Evolutionary conservation across 2,113 vertebrate genomes (phyloP), one percentile per base, ranked within the genome.

Genomic region (Spea bombifrons): DNA sequence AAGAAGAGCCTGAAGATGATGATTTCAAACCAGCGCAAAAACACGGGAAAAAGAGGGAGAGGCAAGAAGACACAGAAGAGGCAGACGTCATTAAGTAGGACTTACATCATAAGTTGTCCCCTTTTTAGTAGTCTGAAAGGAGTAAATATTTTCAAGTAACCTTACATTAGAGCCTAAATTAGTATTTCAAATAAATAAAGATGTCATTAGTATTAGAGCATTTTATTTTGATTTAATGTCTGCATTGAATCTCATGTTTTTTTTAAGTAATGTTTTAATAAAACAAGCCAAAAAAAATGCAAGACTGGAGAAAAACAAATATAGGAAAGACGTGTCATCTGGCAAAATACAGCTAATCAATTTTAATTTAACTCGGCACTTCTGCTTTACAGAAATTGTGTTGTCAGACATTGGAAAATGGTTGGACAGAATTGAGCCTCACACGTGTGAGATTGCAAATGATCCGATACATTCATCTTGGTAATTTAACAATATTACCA

Each of bases 331-430:
- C 9, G 66, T 63, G 75, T 77, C 75, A 71, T 44, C 44, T 15
- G 61, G 63, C 66, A 70, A 77, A 61, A 57, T 76, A 59, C 75
- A 48, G 75, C 66, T 59, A 76, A 76, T 76, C 75, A 70, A 77
- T 77, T 77, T 67, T 77, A 69, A 77, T 77, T 77, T 77, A 70
- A 63, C 66, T 77, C 68, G 75, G 67, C 68, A 69, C 66, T 77
- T 61, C 53, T 48, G 75, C 57, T 77, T 77, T 77, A 61, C 52
- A 69, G 75, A 61, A 49, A 68, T 46, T 75, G 48, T 75, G 52
- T 55, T 61, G 55, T 63, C 66, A 61, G 47, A 63, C 66, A 49
- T 17, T 17, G 75, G 66, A 48, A 77, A 50, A 30, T n/a, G 10
- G 66, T 17, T 57, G 64, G 15, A 45, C 7, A 44, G 15, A 48